A percentile compares a stretch with the other conserved stretches of the same genome.
Evolutionary conservation across 2,113 vertebrate species (phyloP).

Genomic region (Bubo bubo): DNA sequence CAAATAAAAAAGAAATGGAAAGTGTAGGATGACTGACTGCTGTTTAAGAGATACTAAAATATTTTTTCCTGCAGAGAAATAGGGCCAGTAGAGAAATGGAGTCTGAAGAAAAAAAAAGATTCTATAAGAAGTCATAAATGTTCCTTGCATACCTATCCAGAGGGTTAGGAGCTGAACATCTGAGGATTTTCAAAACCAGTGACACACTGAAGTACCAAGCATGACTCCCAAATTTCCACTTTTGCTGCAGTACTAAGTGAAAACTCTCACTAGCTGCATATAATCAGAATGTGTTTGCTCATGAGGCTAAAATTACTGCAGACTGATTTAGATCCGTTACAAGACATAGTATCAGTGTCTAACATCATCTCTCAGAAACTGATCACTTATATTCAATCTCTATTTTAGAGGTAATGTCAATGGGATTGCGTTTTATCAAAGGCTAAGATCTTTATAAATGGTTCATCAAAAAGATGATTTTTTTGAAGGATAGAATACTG

Average conservation of each 20-base stretch:
- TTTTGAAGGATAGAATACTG: neutral
- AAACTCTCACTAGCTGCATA: neutral
- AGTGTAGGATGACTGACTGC: neutral
- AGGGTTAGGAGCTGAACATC: neutral
- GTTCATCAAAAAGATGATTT: neutral
- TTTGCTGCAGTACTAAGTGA: neutral
- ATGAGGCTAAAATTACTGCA: neutral
- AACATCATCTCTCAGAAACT: neutral
- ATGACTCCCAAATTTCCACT: neutral
- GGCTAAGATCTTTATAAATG: neutral
- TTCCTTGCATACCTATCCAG: neutral
- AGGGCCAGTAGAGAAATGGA: neutral
- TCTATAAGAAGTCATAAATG: neutral
- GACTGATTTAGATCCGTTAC: neutral
- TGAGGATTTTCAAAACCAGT: neutral
- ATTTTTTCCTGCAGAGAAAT: neutral
- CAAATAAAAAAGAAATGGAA: neutral
- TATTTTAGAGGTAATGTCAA: neutral
- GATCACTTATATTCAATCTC: neutral
- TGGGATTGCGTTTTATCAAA: neutral
- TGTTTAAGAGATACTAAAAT: neutral
- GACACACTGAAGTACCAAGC: neutral
- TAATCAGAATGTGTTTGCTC: neutral
- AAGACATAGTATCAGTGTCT: neutral
- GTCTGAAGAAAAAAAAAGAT: neutral